A percentile compares a stretch with the other conserved stretches of the same genome.
Evolutionary conservation across 2,888 invertebrate genomes (phyloP).

Genomic region (Microplitis manilae): DNA sequence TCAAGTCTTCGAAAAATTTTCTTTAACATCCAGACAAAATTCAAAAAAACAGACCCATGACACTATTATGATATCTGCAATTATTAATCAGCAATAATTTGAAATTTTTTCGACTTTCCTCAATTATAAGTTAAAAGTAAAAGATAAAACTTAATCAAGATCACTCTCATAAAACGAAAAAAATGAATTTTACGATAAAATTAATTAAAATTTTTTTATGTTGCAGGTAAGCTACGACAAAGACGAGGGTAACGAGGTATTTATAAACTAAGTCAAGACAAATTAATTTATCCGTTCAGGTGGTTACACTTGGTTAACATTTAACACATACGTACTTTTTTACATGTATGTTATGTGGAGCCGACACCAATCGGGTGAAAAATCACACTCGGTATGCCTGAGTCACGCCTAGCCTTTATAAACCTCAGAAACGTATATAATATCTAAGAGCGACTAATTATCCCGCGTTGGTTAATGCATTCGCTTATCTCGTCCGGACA

Average conservation of each 20-base stretch:
- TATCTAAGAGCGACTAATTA: conserved; percentile 60
- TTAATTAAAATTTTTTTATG: conserved; percentile 1
- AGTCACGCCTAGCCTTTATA: conserved; percentile 54
- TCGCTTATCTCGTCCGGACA: conserved; percentile 60
- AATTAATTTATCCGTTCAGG: too few species aligned
- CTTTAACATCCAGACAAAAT: too few species aligned
- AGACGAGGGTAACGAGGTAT: conserved; percentile 14
- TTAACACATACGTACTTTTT: background rate
- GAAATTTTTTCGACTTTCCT: too few species aligned
- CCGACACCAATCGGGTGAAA: conserved; percentile 6
- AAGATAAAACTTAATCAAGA: too few species aligned
- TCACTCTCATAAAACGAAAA: background rate
- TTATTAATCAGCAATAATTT: too few species aligned
- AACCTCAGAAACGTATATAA: conserved; percentile 48
- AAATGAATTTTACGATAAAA: background rate
- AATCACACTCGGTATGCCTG: conserved; percentile 16
- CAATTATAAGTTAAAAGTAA: too few species aligned
- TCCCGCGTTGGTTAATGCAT: conserved; percentile 64
- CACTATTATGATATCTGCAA: too few species aligned
- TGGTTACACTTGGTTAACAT: background rate
- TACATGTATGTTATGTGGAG: background rate
- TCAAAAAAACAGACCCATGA: too few species aligned
- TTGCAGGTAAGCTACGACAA: background rate
- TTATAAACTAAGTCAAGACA: background rate
- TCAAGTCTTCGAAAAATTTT: too few species aligned